Conservation (phyloP, 2,797 vertebrate genomes). For the Okamejei kenojei region DNA sequence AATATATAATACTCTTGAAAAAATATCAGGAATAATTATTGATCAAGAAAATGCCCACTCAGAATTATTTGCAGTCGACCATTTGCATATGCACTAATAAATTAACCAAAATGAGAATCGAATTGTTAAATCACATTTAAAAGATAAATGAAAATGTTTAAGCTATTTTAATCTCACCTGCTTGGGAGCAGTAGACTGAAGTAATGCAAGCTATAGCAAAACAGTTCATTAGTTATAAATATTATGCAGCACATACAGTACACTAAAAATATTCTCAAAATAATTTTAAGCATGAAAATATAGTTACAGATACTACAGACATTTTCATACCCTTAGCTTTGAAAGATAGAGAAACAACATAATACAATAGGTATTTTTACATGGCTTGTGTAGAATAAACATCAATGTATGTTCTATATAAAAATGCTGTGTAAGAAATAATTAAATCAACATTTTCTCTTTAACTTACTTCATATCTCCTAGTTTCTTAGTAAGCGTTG, state of each 20-base stretch:
- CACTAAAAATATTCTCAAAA: not conserved
- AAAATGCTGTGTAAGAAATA: not conserved
- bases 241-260: conserved; percentile 16
- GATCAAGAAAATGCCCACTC: not conserved
- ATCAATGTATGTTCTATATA: too few relatives aligned
- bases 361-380: not conserved
- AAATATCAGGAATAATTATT: not conserved
- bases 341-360: not conserved
- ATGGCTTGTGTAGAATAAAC: not conserved
- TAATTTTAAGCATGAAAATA: conserved; percentile 27
- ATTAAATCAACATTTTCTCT: not conserved
- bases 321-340: not conserved
- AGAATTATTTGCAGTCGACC: not conserved
- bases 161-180: conserved; percentile 56
- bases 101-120: conserved; percentile 14
- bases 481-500: conserved; percentile 81
- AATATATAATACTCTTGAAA: not conserved
- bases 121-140: not conserved
- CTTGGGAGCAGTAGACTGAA: conserved; percentile 64
- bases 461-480: conserved; percentile 89
- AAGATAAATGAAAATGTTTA: not conserved
- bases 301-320: conserved; percentile 3
- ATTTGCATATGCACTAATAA: not conserved
- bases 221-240: conserved; percentile 43
- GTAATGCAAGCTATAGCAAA: conserved; percentile 63